Conservation (phyloP, 1,140 invertebrate genomes). For the Drosophila fuyamai region DNA sequence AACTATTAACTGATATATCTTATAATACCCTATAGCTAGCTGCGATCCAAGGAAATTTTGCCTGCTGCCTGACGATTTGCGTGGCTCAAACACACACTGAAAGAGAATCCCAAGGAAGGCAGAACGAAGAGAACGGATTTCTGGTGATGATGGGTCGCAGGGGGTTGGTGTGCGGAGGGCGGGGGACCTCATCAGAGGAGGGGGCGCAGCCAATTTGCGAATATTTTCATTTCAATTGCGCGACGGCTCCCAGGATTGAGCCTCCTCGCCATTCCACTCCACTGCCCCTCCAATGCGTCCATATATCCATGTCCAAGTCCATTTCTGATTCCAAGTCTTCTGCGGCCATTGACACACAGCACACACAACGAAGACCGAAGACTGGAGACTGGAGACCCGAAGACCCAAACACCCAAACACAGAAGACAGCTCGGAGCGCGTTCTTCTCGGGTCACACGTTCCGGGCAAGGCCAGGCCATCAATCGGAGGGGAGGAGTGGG, state of each 20-base stretch:
- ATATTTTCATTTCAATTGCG: slow-evolving; percentile 84
- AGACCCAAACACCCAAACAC: slow-evolving; percentile 12
- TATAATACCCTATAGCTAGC: slow-evolving; percentile 11
- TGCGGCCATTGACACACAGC: slow-evolving; percentile 76
- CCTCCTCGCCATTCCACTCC: slow-evolving; percentile 15
- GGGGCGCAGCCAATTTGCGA: slow-evolving; percentile 83
- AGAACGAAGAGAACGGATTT: slow-evolving; percentile 17
- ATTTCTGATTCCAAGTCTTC: slow-evolving; percentile 30
- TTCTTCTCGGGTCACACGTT: slow-evolving; percentile 42
- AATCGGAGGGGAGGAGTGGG: slow-evolving; percentile 6
- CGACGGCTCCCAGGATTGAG: slow-evolving; percentile 61
- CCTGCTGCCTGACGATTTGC: slow-evolving; percentile 58
- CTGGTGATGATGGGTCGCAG: neutral
- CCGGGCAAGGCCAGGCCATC: slow-evolving; percentile 30
- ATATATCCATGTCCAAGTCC: slow-evolving; percentile 9
- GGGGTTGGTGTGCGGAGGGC: neutral
- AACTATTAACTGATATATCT: neutral
- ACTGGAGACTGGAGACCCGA: slow-evolving; percentile 3
- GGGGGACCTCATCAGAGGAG: slow-evolving; percentile 22
- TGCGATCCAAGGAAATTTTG: slow-evolving; percentile 36
- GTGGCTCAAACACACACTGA: slow-evolving; percentile 44
- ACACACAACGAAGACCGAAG: slow-evolving; percentile 24
- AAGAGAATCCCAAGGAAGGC: slow-evolving; percentile 17
- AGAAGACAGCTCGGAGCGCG: slow-evolving; percentile 35
- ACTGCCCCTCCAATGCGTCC: slow-evolving; percentile 2